Percentiles rank a stretch among this genome's conserved stretches.
Conservation (phyloP, 2,113 vertebrate genomes). For the Ploceus nigricollis region DNA sequence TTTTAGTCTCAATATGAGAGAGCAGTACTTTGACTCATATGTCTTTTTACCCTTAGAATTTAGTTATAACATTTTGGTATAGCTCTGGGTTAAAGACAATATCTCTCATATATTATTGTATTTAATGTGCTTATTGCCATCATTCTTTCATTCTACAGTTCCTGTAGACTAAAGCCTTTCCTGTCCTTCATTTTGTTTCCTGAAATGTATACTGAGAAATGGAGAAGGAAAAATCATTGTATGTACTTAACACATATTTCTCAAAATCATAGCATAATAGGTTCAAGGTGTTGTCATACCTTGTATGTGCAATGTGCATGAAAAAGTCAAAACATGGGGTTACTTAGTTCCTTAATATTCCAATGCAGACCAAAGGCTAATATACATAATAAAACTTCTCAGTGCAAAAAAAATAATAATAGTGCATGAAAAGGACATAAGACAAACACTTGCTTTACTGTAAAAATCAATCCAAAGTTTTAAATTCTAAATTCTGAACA, state of each 20-base stretch:
- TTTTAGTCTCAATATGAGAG: background rate
- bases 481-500: background rate
- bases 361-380: background rate
- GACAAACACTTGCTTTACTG: background rate
- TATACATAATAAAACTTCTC: background rate
- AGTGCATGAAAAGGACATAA: background rate
- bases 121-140: background rate
- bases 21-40: background rate
- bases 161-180: background rate
- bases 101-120: background rate
- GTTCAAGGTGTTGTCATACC: background rate
- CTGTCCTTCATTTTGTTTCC: background rate
- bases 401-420: background rate
- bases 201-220: background rate
- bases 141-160: background rate
- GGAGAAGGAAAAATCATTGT: background rate
- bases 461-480: background rate
- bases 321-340: background rate
- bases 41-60: background rate
- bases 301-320: background rate
- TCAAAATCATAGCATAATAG: background rate
- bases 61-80: background rate
- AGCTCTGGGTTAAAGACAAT: background rate
- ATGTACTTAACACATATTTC: rapidly evolving
- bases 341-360: background rate